Evolutionary conservation across 2,797 vertebrate species (phyloP), one percentile per base, ranked within the genome.

Genomic region (Schizopygopsis malacanthus): DNA sequence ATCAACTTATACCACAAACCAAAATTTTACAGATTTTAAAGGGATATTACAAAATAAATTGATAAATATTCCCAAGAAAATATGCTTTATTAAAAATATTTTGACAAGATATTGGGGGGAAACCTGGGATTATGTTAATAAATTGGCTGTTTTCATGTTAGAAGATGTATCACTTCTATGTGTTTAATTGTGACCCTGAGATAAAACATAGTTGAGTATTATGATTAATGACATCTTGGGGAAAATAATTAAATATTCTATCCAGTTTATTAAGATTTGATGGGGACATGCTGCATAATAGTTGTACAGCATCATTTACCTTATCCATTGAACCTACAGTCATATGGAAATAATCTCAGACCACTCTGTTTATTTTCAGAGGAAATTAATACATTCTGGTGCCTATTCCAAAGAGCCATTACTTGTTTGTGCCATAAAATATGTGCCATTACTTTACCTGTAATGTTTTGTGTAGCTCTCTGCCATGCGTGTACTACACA

Each of bases 401-500:
- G 73, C 78, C 75, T 75, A 84, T 84, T 85, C 69, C 87, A 77
- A 87, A 88, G 87, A 87, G 88, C 67, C 67, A 75, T n/a, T n/a
- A n/a, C n/a, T n/a, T n/a, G n/a, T n/a, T n/a, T n/a, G n/a, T n/a
- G n/a, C n/a, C n/a, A 78, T 91, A 75, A 91, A 91, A 89, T 90
- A 90, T 91, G n/a, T n/a, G n/a, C n/a, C n/a, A n/a, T 89, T 2
- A 91, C 69, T 73, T n/a, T 70, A 86, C 85, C 88, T 88, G 80
- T 83, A 80, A 85, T 89, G 86, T 85, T 88, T 88, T 86, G 81
- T 82, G 84, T 83, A 83, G 82, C 86, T 85, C 81, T 85, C 85
- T 87, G 84, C 76, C 86, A 86, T 82, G 70, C 79, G 78, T 88
- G 86, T 89, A 88, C 83, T 89, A 91, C 82, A 85, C 39, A 0